Conservation (phyloP, 2,888 invertebrate genomes). For the Tanytarsus gracilentus region DNA sequence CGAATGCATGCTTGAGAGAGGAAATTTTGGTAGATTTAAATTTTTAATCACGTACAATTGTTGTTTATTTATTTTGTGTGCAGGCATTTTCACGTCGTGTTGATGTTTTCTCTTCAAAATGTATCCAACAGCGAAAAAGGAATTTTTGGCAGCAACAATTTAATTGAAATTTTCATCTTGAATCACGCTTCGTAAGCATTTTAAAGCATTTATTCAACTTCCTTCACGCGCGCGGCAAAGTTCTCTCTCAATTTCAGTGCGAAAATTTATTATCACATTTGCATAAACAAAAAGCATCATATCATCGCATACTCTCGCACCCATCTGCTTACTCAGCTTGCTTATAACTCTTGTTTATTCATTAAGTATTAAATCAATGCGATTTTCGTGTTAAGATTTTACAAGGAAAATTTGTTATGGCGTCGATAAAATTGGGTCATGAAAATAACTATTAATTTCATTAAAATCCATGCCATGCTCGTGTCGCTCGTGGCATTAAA, state of each 20-base stretch:
- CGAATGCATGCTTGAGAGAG: not conserved
- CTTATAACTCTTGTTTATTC: slow-evolving; percentile 7
- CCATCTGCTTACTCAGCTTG: not conserved
- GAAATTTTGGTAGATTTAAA: not conserved
- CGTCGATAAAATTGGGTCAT: slow-evolving; percentile 12
- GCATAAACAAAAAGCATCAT: not conserved
- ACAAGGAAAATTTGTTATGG: not conserved
- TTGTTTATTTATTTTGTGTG: slow-evolving; percentile 17
- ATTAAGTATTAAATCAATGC: slow-evolving; percentile 5
- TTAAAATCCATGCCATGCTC: not conserved
- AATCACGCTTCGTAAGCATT: too few species aligned
- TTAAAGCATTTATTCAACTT: too few species aligned
- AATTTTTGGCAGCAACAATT: too few species aligned
- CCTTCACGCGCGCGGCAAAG: too few species aligned
- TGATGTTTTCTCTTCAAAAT: too few species aligned
- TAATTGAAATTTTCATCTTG: too few species aligned
- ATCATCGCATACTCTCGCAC: not conserved
- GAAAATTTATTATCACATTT: too few species aligned
- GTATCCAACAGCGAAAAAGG: too few species aligned
- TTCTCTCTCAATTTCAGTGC: too few species aligned
- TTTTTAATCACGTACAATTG: slow-evolving; percentile 19
- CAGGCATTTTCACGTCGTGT: not conserved
- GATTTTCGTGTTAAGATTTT: slow-evolving; percentile 3
- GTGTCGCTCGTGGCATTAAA: not conserved
- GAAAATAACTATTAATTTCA: slow-evolving; percentile 12